Percentiles rank a stretch among this genome's conserved stretches.
Evolutionary conservation across 2,113 vertebrate species (phyloP).

Genomic region (Atlantisia rogersi): DNA sequence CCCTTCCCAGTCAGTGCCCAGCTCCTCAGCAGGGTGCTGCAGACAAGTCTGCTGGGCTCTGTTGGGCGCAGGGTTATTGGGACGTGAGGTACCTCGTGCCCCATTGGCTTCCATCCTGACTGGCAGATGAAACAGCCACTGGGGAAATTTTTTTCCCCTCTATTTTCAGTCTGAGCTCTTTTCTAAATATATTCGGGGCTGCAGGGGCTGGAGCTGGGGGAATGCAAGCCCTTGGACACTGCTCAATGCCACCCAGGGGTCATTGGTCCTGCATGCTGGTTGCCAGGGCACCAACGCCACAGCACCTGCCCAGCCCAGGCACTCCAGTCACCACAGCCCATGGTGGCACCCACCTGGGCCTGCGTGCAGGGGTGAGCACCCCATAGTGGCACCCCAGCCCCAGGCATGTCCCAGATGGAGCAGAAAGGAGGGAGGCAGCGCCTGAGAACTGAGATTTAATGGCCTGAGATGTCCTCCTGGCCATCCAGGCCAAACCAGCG

Average conservation of each 20-base stretch:
- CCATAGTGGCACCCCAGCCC: not conserved
- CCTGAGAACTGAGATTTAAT: conserved; percentile 58
- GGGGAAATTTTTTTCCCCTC: not conserved
- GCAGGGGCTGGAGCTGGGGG: conserved; percentile 32
- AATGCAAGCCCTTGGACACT: not conserved
- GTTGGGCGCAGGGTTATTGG: not conserved
- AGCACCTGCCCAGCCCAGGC: not conserved
- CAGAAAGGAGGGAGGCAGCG: conserved; percentile 31
- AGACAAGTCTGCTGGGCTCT: not conserved
- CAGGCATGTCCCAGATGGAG: rapidly evolving
- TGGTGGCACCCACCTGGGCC: not conserved
- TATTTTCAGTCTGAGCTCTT: conserved; percentile 61
- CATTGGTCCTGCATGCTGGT: not conserved
- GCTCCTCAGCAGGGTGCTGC: not conserved
- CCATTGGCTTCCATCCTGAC: conserved; percentile 37
- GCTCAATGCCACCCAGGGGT: conserved; percentile 48
- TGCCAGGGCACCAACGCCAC: not conserved
- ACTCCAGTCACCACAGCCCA: not conserved
- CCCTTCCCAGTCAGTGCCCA: not conserved
- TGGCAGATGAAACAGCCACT: conserved; percentile 40
- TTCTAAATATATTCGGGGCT: conserved; percentile 70
- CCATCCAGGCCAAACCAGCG: rapidly evolving
- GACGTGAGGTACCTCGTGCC: not conserved
- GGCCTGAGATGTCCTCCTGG: not conserved
- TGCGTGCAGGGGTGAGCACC: not conserved